Base-by-base conservation (phyloP, 2,113 vertebrate genomes). In the Mixornis gularis region DNA sequence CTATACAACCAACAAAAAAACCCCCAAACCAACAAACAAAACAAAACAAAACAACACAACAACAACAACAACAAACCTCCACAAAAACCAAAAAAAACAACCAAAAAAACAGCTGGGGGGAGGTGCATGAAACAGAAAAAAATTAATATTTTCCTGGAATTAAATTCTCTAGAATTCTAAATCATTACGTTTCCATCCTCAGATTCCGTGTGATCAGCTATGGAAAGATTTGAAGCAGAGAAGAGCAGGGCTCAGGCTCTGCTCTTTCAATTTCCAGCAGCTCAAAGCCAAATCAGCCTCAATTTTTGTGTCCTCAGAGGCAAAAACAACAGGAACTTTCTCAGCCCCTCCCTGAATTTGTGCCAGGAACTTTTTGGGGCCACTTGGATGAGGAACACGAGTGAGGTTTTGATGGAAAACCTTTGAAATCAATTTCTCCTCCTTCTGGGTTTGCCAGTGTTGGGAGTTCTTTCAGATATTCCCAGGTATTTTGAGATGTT, bases 161-260 rank as follows among this genome's bases (percentile, higher is more conserved):
- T 19, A 30, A 68, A 56, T 59, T 48, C 19, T 65, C 13, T 60
- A 53, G 63, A 83, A 44, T 76, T 68, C 13, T 13, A n/a, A 59
- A 82, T 34, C 17, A 8, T 5, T 3, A 46, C 0, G 0, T 64
- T 27, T 76, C 21, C 9, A 18, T 24, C 34, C 32, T n/a, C 30
- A 43, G 15, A 16, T 74, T 30, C 36, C 16, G 20, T 32, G 41
- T 53, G 34, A 30, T 65, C 30, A 46, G 62, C 60, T 63, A 7
- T 69, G 64, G 29, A 44, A 62, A 62, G 56, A 40, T 58, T 63
- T 55, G 58, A 52, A 36, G 60, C 40, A 70, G 84, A 63, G 53
- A 81, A 58, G 13, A 53, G 36, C 10, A 46, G 88, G 15, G 4
- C 3, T 78, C 7, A 9, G n/a, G 8, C 5, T 13, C 19, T 27